Percentiles rank a stretch among this genome's conserved stretches.
Conservation (phyloP, 2,113 vertebrate genomes). For the Oryzias woworae region DNA sequence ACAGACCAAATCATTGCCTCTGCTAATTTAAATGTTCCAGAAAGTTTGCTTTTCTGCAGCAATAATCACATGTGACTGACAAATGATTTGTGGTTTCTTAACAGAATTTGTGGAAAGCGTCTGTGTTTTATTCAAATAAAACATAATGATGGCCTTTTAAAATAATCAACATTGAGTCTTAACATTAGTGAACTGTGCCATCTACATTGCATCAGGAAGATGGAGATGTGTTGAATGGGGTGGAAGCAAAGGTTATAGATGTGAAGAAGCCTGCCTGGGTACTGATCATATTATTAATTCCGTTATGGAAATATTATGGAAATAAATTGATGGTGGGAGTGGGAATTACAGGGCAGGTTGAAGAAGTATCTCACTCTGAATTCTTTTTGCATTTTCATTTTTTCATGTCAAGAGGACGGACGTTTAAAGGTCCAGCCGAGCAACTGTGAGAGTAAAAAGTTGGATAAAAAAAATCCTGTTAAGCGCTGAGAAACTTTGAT, state of each 20-base stretch:
- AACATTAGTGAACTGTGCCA: conserved; percentile 32
- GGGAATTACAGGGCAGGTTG: too few species aligned
- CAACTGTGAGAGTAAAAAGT: too few species aligned
- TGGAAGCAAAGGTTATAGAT: background rate
- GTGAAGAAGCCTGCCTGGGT: background rate
- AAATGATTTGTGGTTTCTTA: conserved; percentile 31
- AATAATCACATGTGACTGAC: conserved; percentile 12
- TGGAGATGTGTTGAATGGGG: background rate
- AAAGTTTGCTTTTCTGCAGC: conserved; percentile 6
- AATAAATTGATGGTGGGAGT: too few species aligned
- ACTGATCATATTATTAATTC: too few species aligned
- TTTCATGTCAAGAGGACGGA: too few species aligned
- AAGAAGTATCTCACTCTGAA: too few species aligned
- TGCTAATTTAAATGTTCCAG: background rate
- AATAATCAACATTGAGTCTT: conserved; percentile 60
- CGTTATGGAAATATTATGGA: too few species aligned
- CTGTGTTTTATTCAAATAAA: conserved; percentile 50
- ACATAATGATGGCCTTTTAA: conserved; percentile 38
- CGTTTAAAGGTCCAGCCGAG: too few species aligned
- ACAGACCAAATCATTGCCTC: background rate
- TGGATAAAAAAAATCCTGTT: too few species aligned
- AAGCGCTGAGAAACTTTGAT: too few species aligned
- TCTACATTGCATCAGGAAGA: conserved; percentile 13
- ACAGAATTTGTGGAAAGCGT: conserved; percentile 43
- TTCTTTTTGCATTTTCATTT: too few species aligned